These are phyloP conservation scores for Poecilia velifera DNA, from an alignment of 2,797 vertebrate genomes.

Conservation along the genomic window DNA sequence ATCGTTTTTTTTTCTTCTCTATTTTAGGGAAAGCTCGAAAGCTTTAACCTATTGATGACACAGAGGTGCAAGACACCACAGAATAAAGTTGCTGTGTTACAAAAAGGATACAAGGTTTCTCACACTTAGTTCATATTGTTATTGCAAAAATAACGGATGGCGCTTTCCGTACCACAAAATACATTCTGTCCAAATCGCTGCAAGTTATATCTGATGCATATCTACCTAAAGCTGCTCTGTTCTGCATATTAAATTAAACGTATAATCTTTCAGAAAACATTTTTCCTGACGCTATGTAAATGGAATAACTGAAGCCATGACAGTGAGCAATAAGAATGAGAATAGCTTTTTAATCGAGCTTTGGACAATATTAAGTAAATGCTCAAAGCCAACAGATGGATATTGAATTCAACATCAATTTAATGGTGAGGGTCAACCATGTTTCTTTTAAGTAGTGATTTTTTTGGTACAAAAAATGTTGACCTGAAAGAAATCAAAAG, in stretches of 20 bases:
- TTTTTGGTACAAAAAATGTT: conserved; percentile 17
- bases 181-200: conserved; percentile 39
- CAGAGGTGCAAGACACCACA: conserved; percentile 6
- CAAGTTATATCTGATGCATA: conserved; percentile 46
- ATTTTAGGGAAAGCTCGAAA: conserved; percentile 6
- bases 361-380: conserved; percentile 74
- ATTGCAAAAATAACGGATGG: conserved; percentile 24
- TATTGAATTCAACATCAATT: conserved; percentile 47
- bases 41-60: conserved; percentile 10
- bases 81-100: background rate
- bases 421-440: conserved; percentile 35
- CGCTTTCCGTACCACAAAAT: conserved; percentile 17
- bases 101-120: conserved; percentile 18
- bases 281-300: conserved; percentile 56
- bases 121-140: background rate
- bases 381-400: conserved; percentile 77
- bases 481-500: conserved; percentile 9
- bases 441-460: conserved; percentile 23
- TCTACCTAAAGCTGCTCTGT: conserved; percentile 39
- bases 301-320: conserved; percentile 52
- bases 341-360: conserved; percentile 60
- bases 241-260: conserved; percentile 64
- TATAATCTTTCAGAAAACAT: conserved; percentile 53
- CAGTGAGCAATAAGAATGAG: conserved; percentile 51
- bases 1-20: conserved; percentile 2